These are phyloP conservation scores for Pimpla rufipes DNA, from an alignment of 2,888 invertebrate species.

Conservation along the genomic window DNA sequence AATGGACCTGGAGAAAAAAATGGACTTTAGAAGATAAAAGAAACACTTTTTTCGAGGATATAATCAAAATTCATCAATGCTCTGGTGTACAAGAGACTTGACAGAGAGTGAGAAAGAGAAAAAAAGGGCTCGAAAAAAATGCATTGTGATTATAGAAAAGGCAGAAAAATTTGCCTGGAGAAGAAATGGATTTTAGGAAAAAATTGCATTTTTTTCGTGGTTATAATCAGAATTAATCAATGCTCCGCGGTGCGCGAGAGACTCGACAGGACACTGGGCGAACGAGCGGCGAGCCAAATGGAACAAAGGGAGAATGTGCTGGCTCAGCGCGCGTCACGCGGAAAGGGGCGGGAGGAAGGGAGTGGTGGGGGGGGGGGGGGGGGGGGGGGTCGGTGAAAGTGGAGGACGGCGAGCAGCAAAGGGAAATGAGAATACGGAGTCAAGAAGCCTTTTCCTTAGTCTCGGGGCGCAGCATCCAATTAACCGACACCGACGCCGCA, in stretches of 20 bases:
- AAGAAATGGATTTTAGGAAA: neutral
- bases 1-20: no score
- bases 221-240: neutral
- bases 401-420: constrained; percentile 1
- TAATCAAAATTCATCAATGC: no score
- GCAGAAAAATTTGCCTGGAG: no score
- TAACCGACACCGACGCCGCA: constrained; percentile 69
- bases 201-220: neutral
- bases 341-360: neutral
- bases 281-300: neutral
- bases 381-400: neutral
- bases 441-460: constrained; percentile 51
- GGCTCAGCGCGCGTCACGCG: neutral
- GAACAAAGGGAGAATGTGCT: neutral
- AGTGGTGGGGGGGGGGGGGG: no score
- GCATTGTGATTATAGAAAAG: no score
- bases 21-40: no score
- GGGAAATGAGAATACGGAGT: constrained; percentile 38
- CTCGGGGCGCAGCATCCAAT: constrained; percentile 75
- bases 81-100: no score
- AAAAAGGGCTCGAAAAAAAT: no score
- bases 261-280: neutral
- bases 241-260: neutral
- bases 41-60: no score
- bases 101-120: no score